Evolutionary conservation across 35 echinoderm and acorn worm genomes (phyloP), one percentile per base, ranked within the genome.

Genomic region (Diadema setosum): DNA sequence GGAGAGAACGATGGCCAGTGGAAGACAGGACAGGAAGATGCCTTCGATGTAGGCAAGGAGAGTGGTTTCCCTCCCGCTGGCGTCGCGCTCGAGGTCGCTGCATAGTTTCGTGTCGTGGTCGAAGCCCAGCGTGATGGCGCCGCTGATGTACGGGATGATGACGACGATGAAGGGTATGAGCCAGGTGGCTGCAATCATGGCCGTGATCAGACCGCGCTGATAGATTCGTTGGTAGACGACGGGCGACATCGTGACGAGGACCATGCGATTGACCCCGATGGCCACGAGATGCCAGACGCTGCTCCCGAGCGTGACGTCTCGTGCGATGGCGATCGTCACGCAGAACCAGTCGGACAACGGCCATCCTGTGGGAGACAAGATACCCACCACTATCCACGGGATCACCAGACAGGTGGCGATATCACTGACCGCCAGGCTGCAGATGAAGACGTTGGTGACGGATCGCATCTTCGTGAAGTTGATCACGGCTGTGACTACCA

Each of bases 351-450:
- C 35, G 9, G 73, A 42, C 9, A 78, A 44, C 35, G 73, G 73
- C 73, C 73, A 78, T 2, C 73, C 73, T 0, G 33, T 39, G 40
- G 73, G 39, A 14, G 73, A 39, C 34, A 78, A n/a, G 14, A 78
- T 12, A 18, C 73, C 73, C 5, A 44, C 73, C 14, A 78, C 44
- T 18, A n/a, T 78, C 34, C 39, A 78, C 33, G 73, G 73, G 73
- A 96, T 70, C 2, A 84, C 59, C 3, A 65, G 41, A 39, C 84
- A 96, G 1, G 91, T 69, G 35, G 86, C 27, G 15, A 88, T 44
- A 42, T 96, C 94, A 16, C 85, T 80, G 3, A 96, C 65, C 11
- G 94, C 94, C 27, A 96, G 65, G 14, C 90, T 93, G 32, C 87
- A 85, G 21, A 96, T 57, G 73, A 74, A 91, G 33, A 74, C 88